Evolutionary conservation across 2,888 invertebrate genomes (phyloP).

Genomic region (Eristalinus aeneus): DNA sequence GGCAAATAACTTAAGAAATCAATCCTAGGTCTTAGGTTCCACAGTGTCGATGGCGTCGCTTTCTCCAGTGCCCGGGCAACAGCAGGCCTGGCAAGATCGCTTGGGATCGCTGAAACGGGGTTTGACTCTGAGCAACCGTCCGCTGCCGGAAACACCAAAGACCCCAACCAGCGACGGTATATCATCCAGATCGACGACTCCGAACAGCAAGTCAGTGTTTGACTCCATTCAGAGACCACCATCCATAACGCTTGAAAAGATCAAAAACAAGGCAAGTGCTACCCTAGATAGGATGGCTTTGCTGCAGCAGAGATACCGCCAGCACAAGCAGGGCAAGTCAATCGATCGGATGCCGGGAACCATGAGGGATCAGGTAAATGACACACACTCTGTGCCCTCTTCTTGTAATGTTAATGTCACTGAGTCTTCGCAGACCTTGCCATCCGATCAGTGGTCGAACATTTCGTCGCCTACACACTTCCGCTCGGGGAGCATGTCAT

Average conservation of each 20-base stretch:
- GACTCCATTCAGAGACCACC: constrained; percentile 80
- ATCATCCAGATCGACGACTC: constrained; percentile 78
- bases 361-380: constrained; percentile 75
- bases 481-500: constrained; percentile 80
- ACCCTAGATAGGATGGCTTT: constrained; percentile 80
- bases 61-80: constrained; percentile 73
- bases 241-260: constrained; percentile 80
- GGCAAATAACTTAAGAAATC: constrained; percentile 70
- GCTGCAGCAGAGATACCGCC: constrained; percentile 83
- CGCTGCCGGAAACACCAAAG: constrained; percentile 83
- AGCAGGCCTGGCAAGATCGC: constrained; percentile 74
- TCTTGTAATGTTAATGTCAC: constrained; percentile 67
- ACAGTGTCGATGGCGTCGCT: constrained; percentile 69
- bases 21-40: constrained; percentile 73
- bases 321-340: constrained; percentile 83
- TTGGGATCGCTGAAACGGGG: constrained; percentile 74
- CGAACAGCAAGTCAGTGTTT: constrained; percentile 77
- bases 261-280: constrained; percentile 80
- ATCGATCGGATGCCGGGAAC: constrained; percentile 74
- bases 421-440: constrained; percentile 68
- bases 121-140: constrained; percentile 79
- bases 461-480: constrained; percentile 80
- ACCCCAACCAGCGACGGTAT: constrained; percentile 76
- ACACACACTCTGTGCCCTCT: constrained; percentile 40
- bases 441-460: constrained; percentile 80